Evolutionary conservation across 1,140 invertebrate species (phyloP), one percentile per base, ranked within the genome.

Genomic region (Drosophila mojavensis): DNA sequence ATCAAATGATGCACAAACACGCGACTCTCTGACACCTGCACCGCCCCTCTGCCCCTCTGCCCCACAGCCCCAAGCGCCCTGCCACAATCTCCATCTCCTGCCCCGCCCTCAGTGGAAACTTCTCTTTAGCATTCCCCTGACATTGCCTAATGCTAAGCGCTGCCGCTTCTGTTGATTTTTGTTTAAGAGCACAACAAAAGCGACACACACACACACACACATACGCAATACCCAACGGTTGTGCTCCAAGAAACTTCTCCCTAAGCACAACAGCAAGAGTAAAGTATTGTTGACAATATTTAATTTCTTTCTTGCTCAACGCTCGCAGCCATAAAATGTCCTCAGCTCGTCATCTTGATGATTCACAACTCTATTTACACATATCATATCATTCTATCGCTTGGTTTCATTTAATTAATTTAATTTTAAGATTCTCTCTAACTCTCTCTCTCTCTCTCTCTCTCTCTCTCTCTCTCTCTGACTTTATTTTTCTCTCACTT

Each of bases 1-100:
- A 88, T 88, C 84, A 88, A 89, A 88, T 88, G 80, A 88, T 88
- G 80, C 79, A 89, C 84, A 86, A 77, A 75, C 61, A 71, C 47
- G 56, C 41, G 36, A 33, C 26, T 9, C 36, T 20, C 53, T 15
- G 58, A 24, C 41, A 36, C 30, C 17, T 26, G 13, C 15, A 9
- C 10, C 24, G 33, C 33, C 33, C 41, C 20, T 24, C 6, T 10
- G 17, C 11, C 43, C 13, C 33, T 10, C 28, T 17, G 17, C 17
- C 17, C 0, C 17, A 17, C 17, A 17, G 7, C 13, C 54, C 36
- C 39, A 20, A 15, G 24, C 54, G 7, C 30, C 28, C 53, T 47
- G 55, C 15, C 47, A 39, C 30, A 30, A 28, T 39, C 33, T 53
- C 43, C 30, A 47, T 15, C 43, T 36, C 33, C 28, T 4, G 43